Base-by-base conservation (phyloP, 2,888 invertebrate species). In the Quadroppia sp. region DNA sequence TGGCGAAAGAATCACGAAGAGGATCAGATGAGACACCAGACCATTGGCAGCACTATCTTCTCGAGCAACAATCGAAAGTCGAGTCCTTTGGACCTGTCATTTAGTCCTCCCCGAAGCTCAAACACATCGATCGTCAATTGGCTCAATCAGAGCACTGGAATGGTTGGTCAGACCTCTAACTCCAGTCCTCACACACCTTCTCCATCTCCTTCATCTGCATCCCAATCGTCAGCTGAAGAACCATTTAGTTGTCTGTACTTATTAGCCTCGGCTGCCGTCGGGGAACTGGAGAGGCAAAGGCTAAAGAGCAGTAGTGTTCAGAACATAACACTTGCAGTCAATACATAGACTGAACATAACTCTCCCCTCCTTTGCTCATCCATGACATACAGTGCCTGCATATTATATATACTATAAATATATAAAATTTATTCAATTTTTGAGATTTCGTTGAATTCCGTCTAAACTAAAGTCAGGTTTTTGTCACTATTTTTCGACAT, bases 1-100 rank as follows among this genome's bases (percentile, higher is more conserved):
- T 79, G 79, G 79, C 74, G 77, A 61, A 71, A 76, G 64, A 77
- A 75, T 28, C 79, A 79, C 56, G 78, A 79, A 73, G 76, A 78
- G 75, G 78, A 78, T 30, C 76, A 75, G 25, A 40, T 76, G 75
- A 53, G 23, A 25, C 23, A 53, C 53, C 53, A 53, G 59, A 59
- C 36, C 23, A 56, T 61, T 20, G 28, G 40, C 3, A 67, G 40
- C 23, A 20, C 36, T 42, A 17, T 67, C 1, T 67, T 40, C n/a
- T 67, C 67, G 11, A 13, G 20, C 32, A 61, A 30, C 32, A 61
- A 61, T 67, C 67, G 36, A 4, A 67, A 64, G 25, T 45, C 73
- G n/a, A 73, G 30, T 30, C 30, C 64, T 64, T 25, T 73, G 36
- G 73, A 73, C 25, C 28, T 73, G 45, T 64, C 67, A 0, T 73